Evolutionary conservation across 2,113 vertebrate genomes (phyloP).

Genomic region (Mugil cephalus): DNA sequence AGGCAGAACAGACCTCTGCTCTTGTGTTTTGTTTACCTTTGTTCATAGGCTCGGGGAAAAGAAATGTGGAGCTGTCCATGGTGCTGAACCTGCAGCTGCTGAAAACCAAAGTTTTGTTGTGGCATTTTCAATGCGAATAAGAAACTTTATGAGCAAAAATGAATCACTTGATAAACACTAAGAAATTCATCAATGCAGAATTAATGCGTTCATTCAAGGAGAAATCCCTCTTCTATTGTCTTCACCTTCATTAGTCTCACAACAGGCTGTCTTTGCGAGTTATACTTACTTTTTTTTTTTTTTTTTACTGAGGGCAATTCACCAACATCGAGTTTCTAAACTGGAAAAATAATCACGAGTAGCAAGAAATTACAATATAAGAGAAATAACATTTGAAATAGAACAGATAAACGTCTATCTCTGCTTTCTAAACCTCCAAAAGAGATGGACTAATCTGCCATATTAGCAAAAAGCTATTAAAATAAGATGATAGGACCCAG

Average conservation of each 20-base stretch:
- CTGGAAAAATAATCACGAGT: conserved; percentile 30
- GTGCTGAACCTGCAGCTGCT: conserved; percentile 35
- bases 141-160: conserved; percentile 3
- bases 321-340: neutral
- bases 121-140: conserved; percentile 10
- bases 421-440: neutral
- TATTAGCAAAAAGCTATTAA: too few relatives aligned
- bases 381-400: conserved; percentile 11
- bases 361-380: conserved; percentile 8
- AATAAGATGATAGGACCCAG: too few relatives aligned
- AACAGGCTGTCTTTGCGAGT: neutral
- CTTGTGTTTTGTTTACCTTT: conserved; percentile 31
- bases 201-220: conserved; percentile 33
- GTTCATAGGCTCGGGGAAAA: neutral
- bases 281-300: conserved; percentile 5
- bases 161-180: conserved; percentile 20
- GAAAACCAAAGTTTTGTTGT: neutral
- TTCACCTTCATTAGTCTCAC: conserved; percentile 29
- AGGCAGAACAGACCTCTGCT: conserved; percentile 24
- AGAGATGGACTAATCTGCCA: too few relatives aligned
- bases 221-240: conserved; percentile 5
- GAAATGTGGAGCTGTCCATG: conserved; percentile 20
- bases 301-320: neutral
- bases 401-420: conserved; percentile 4
- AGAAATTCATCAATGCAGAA: conserved; percentile 39